phyloP scores from a whole-genome alignment of 2,113 vertebrate genomes.

The Scortum barcoo region DNA sequence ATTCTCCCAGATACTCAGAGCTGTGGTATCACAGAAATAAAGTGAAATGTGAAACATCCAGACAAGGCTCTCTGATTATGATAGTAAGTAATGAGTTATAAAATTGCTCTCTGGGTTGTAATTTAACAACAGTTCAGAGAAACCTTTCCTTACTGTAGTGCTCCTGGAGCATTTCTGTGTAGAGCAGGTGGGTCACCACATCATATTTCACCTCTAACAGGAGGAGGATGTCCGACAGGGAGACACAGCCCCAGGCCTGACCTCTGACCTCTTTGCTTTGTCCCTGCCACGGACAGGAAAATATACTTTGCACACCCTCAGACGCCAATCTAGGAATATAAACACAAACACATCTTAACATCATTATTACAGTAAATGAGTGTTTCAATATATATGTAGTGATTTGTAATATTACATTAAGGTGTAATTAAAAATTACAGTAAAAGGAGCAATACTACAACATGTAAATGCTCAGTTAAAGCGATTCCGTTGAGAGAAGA shows the following conservation, averaged over 20 bases:
- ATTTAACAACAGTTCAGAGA: background rate
- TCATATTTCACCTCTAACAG: conserved; percentile 83
- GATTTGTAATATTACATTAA: background rate
- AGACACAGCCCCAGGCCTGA: conserved; percentile 65
- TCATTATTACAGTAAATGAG: background rate
- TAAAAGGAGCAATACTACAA: background rate
- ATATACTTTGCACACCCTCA: conserved; percentile 74
- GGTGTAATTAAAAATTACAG: background rate
- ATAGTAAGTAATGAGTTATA: background rate
- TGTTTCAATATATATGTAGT: background rate
- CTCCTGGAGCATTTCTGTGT: conserved; percentile 84
- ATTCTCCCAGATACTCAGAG: conserved; percentile 72
- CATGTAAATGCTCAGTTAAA: background rate
- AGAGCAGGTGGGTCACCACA: conserved; percentile 75
- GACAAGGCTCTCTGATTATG: background rate
- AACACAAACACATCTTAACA: conserved; percentile 9
- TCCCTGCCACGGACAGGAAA: conserved; percentile 41
- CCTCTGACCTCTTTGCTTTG: conserved; percentile 15
- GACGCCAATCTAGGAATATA: conserved; percentile 62
- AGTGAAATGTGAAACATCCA: conserved; percentile 1
- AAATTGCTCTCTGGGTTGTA: background rate
- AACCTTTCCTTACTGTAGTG: conserved; percentile 66
- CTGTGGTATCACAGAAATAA: conserved; percentile 51
- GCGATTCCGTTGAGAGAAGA: background rate
- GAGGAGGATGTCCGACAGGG: conserved; percentile 73